Percentiles rank a stretch among this genome's conserved stretches.
Conservation (phyloP, 2,797 vertebrate genomes). For the Lagodon rhomboides region DNA sequence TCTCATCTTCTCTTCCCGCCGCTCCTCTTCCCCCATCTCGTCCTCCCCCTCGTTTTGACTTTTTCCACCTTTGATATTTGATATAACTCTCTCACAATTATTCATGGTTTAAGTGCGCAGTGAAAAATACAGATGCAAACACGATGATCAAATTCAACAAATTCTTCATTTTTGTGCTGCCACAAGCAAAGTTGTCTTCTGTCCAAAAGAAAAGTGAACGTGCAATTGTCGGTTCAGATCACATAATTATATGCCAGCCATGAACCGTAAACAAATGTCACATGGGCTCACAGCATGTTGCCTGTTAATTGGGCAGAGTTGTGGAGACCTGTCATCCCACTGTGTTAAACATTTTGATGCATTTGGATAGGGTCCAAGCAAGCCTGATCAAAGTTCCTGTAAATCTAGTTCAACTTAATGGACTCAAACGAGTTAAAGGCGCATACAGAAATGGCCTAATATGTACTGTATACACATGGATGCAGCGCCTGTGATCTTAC, state of each 20-base stretch:
- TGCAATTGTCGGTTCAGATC: slow-evolving; percentile 8
- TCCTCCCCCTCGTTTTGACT: slow-evolving; percentile 12
- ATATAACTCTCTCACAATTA: slow-evolving; percentile 6
- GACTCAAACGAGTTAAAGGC: slow-evolving; percentile 11
- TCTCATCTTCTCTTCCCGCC: slow-evolving; percentile 43
- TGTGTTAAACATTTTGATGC: slow-evolving; percentile 37
- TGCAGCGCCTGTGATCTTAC: background rate
- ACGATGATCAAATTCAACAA: background rate
- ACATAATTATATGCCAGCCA: slow-evolving; percentile 12
- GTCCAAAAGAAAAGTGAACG: slow-evolving; percentile 1
- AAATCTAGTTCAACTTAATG: slow-evolving; percentile 11
- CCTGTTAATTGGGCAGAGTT: slow-evolving; percentile 67
- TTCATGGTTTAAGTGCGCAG: background rate
- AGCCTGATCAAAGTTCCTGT: slow-evolving; percentile 27
- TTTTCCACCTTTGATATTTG: slow-evolving; percentile 24
- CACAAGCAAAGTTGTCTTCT: slow-evolving; percentile 1
- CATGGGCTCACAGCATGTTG: slow-evolving; percentile 53
- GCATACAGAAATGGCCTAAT: background rate
- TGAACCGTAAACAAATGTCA: slow-evolving; percentile 47
- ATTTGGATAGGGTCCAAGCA: slow-evolving; percentile 33
- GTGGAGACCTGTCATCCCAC: slow-evolving; percentile 51
- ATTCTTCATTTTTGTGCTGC: background rate
- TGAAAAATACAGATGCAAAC: background rate
- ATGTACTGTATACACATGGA: background rate
- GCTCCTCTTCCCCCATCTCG: slow-evolving; percentile 6